Conservation (phyloP, 2,113 vertebrate species). For the Junco hyemalis region DNA sequence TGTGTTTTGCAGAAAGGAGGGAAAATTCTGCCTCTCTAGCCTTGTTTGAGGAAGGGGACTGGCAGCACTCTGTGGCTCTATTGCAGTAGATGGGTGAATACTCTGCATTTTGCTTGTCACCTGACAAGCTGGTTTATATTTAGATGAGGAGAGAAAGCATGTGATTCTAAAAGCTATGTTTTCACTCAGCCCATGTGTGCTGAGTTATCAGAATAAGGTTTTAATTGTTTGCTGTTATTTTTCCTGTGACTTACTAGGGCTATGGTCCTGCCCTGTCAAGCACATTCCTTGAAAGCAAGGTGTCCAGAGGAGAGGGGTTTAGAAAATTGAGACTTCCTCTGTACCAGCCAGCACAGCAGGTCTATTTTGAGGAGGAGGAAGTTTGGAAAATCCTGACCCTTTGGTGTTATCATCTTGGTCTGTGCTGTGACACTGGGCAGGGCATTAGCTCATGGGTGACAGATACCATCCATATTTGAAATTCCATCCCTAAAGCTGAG, state of each 20-base stretch:
- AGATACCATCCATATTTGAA: neutral
- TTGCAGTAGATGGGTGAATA: neutral
- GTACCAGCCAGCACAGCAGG: neutral
- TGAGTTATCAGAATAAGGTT: neutral
- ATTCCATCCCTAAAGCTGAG: neutral
- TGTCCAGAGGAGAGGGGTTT: neutral
- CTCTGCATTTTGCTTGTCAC: neutral
- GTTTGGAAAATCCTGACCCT: neutral
- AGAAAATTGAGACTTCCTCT: neutral
- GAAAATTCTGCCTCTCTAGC: neutral
- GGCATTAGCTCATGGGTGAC: neutral
- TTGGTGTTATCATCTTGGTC: neutral
- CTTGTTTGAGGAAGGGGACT: neutral
- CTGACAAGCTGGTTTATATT: neutral
- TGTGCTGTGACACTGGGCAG: neutral
- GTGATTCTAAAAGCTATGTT: neutral
- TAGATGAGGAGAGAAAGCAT: neutral
- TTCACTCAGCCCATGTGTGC: neutral
- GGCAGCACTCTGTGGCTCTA: neutral
- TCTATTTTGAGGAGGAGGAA: neutral
- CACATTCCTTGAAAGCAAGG: neutral
- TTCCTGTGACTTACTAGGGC: neutral
- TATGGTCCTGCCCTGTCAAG: neutral
- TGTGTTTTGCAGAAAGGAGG: neutral
- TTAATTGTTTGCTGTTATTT: neutral